These are phyloP conservation scores for Columba guinea DNA, from an alignment of 2,797 vertebrate genomes.

Conservation along the genomic window DNA sequence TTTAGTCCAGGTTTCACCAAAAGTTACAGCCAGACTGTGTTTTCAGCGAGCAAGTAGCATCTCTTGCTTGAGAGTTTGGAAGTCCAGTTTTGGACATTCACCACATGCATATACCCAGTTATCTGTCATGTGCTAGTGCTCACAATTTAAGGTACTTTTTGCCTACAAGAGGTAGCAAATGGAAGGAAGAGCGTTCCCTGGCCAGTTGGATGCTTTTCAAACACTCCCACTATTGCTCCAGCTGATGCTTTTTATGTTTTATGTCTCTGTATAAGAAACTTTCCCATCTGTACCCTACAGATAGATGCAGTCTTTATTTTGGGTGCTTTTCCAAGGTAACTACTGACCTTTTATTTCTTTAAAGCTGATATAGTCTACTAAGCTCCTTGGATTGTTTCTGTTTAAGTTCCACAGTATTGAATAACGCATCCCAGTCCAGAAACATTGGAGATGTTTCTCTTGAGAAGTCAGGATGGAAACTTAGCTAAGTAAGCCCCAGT, in stretches of 20 bases:
- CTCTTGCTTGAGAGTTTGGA: background rate
- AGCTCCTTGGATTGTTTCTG: slow-evolving; percentile 2
- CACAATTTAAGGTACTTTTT: background rate
- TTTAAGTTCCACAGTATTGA: background rate
- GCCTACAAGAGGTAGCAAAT: background rate
- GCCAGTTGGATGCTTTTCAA: background rate
- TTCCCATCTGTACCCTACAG: background rate
- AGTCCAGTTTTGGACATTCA: background rate
- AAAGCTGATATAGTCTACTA: slow-evolving; percentile 24
- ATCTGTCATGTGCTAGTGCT: background rate
- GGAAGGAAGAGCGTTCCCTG: background rate
- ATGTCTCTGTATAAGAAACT: slow-evolving; percentile 9
- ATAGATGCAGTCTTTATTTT: background rate
- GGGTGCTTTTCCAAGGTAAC: background rate
- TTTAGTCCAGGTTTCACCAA: background rate
- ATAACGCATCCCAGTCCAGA: rapidly evolving
- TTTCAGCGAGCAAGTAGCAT: background rate
- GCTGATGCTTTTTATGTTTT: background rate
- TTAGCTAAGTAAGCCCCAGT: background rate
- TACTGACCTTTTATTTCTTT: slow-evolving; percentile 12
- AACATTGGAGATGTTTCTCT: background rate
- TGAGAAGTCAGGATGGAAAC: background rate
- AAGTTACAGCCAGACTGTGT: background rate
- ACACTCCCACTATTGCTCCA: background rate
- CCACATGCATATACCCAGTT: background rate